These are phyloP conservation scores for Alentia gelatinosa DNA, from an alignment of 2,888 invertebrate genomes.

Conservation along the genomic window DNA sequence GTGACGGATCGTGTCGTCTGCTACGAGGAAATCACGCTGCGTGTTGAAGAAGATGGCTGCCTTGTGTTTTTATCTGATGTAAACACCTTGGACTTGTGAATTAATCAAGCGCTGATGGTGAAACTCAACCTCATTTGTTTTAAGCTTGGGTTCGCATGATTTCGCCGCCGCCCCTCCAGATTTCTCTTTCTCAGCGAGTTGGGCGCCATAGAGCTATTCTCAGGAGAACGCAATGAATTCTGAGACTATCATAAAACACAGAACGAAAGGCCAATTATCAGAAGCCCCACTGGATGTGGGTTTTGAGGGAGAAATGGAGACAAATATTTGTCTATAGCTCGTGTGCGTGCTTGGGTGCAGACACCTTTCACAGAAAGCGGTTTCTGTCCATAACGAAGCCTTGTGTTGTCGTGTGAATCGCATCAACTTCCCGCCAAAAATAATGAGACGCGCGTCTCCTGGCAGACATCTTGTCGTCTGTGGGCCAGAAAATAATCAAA, in stretches of 20 bases:
- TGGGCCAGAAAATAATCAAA: constrained; percentile 41
- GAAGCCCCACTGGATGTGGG: not conserved
- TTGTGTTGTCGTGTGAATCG: constrained; percentile 26
- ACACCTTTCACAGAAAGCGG: not conserved
- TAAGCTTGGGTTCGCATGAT: constrained; percentile 38
- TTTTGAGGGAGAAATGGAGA: not conserved
- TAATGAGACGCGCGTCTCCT: constrained; percentile 31
- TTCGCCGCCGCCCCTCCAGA: not conserved
- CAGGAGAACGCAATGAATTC: not conserved
- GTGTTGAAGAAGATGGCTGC: not conserved
- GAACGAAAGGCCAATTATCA: not conserved
- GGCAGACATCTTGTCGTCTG: constrained; percentile 40
- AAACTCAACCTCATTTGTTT: constrained; percentile 9
- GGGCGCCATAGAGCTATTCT: not conserved
- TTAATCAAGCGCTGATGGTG: not conserved
- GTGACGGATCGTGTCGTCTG: not conserved
- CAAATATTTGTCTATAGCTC: not conserved
- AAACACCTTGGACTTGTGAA: constrained; percentile 43
- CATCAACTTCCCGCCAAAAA: constrained; percentile 39
- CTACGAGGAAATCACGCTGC: constrained; percentile 26
- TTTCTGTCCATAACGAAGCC: not conserved
- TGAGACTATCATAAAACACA: not conserved
- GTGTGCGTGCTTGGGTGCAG: not conserved
- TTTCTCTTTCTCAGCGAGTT: not conserved
- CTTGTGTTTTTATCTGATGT: constrained; percentile 19